phyloP scores from a whole-genome alignment of 2,113 vertebrate species.

The Amphiprion percula region DNA sequence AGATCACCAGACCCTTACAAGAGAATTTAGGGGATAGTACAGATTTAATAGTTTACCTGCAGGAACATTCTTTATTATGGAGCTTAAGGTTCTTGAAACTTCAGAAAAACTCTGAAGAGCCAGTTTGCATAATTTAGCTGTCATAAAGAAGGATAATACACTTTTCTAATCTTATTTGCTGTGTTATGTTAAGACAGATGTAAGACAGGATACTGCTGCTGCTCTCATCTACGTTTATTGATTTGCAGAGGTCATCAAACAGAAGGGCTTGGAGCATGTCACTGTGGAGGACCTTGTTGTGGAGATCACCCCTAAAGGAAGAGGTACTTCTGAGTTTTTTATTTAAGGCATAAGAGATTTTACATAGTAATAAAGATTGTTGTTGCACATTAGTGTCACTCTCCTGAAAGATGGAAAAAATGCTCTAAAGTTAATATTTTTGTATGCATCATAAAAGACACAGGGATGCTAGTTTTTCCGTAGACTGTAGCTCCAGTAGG shows the following conservation, averaged over 20 bases:
- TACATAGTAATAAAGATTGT: no score
- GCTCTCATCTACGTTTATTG: neutral
- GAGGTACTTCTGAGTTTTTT: conserved; percentile 86
- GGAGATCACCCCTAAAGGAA: conserved; percentile 98
- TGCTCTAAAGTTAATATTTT: neutral
- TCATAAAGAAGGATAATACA: no score
- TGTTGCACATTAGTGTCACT: no score
- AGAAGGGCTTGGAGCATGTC: conserved; percentile 97
- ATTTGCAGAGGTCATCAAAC: conserved; percentile 94
- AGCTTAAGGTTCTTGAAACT: no score
- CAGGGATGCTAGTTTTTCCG: neutral
- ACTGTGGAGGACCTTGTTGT: conserved; percentile 97
- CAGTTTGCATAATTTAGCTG: neutral
- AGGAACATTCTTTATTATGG: no score
- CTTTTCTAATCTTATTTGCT: no score
- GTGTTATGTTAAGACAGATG: conserved; percentile 5
- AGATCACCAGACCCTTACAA: no score
- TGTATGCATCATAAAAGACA: no score
- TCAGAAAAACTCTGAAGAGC: no score
- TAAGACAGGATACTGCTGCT: neutral
- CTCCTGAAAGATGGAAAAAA: no score
- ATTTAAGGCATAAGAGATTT: neutral
- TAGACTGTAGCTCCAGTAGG: neutral
- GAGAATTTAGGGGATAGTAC: no score
- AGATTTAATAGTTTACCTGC: no score